Conservation (phyloP, 2,797 vertebrate species). For the Danio albolineatus region DNA sequence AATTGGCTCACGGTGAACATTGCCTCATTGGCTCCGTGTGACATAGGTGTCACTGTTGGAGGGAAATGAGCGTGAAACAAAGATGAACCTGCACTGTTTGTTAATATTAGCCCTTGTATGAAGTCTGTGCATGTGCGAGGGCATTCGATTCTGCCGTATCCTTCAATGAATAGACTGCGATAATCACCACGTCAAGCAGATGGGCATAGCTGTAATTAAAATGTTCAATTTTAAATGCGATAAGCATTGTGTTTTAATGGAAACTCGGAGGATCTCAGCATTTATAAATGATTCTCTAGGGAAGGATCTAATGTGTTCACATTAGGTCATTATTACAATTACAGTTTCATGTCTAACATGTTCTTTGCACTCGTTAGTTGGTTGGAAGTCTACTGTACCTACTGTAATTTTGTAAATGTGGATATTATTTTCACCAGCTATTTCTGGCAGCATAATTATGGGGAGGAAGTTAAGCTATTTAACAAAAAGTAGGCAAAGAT, state of each 20-base stretch:
- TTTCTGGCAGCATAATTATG: constrained; percentile 12
- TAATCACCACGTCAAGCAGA: constrained; percentile 46
- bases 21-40: constrained; percentile 4
- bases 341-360: constrained; percentile 65
- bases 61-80: constrained; percentile 10
- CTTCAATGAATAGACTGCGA: constrained; percentile 31
- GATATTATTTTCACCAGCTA: not conserved
- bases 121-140: not conserved
- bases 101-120: not conserved
- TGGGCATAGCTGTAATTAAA: constrained; percentile 66
- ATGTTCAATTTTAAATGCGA: constrained; percentile 63
- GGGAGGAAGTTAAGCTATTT: not conserved
- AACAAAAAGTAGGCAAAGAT: constrained; percentile 1
- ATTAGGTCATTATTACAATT: constrained; percentile 69
- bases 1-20: constrained; percentile 31
- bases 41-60: constrained; percentile 7
- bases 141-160: constrained; percentile 23
- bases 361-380: constrained; percentile 67
- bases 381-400: constrained; percentile 28
- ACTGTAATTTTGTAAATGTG: constrained; percentile 27
- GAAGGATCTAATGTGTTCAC: constrained; percentile 60
- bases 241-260: constrained; percentile 61
- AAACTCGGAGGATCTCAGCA: constrained; percentile 65
- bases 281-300: constrained; percentile 62
- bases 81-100: constrained; percentile 25